Base-by-base conservation (phyloP, 2,113 vertebrate species). In the Thomomys bottae region DNA sequence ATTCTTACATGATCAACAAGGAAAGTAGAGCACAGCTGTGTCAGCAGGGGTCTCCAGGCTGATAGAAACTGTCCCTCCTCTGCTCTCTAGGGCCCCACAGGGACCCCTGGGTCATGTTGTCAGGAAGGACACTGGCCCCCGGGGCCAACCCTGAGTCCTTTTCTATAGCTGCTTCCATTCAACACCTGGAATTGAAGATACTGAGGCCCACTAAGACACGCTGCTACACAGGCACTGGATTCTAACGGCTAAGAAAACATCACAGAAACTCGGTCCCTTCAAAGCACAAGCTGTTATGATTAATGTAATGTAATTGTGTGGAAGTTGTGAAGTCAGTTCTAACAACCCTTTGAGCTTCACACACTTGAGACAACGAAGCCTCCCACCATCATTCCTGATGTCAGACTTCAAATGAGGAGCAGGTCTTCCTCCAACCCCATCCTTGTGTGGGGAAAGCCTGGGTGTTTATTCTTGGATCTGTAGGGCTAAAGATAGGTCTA, bases 51-150 rank as follows among this genome's bases (percentile, higher is more conserved):
- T 23, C 84, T 36, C 38, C 26, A 26, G 7, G 4, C 40, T n/a
- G 26, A 0, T 6, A 79, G 6, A 63, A 78, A 45, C 38, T 21
- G 21, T 1, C 30, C n/a, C 30, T 14, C 24, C 42, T 12, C 42
- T 5, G 1, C 57, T 57, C 20, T 42, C 12, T 11, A 2, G 24
- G 40, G 54, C 0, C 0, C 10, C 79, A 9, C 6, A 0, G 0
- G 30, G 80, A 8, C 8, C 30, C 7, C 7, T 5, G 0, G 1
- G 26, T 21, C 67, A 49, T 40, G 26, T 38, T 23, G 21, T 11
- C 28, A 42, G 70, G 20, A 24, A 63, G 36, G 54, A 45, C 54
- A n/a, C 70, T 63, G 11, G 11, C 20, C 66, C 66, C 73, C 73
- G 28, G 2, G 2, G 57, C 76, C 20, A 0, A 1, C 21, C 4